A percentile compares a stretch with the other conserved stretches of the same genome.
Evolutionary conservation across 2,888 invertebrate genomes (phyloP).

Genomic region (Ctena decussata): DNA sequence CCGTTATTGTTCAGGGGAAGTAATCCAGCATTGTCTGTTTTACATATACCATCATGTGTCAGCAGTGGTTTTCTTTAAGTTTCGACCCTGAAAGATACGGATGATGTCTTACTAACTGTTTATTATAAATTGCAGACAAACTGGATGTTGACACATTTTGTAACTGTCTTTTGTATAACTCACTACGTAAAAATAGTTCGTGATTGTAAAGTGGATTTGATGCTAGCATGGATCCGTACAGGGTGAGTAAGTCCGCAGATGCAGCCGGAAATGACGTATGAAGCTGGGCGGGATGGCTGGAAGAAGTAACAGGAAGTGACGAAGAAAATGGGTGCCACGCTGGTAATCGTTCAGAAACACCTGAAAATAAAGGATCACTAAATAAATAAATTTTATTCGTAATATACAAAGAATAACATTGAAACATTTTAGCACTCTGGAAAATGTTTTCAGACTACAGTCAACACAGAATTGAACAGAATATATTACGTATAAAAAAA

Average conservation of each 20-base stretch:
- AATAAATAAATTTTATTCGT: no score
- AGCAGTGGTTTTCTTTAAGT: constrained; percentile 4
- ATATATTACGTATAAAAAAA: no score
- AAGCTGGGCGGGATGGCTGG: constrained; percentile 19
- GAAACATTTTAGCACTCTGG: no score
- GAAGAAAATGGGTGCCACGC: constrained; percentile 43
- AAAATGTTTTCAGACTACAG: no score
- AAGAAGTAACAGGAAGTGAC: constrained; percentile 45
- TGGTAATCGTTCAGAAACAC: constrained; percentile 10
- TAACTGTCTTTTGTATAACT: constrained; percentile 45
- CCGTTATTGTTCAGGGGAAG: no score
- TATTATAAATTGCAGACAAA: constrained; percentile 31
- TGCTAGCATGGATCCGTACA: constrained; percentile 61
- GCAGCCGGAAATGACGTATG: constrained; percentile 47
- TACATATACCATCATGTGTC: background rate
- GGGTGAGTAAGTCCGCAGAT: constrained; percentile 48
- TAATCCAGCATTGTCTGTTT: no score
- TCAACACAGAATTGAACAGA: no score
- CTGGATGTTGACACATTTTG: constrained; percentile 28
- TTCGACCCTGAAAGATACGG: constrained; percentile 52
- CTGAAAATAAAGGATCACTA: constrained; percentile 27
- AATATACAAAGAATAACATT: no score
- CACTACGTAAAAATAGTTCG: constrained; percentile 61
- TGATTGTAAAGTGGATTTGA: constrained; percentile 61
- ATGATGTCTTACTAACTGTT: constrained; percentile 54